Conservation (phyloP, 2,113 vertebrate genomes). For the Anhinga anhinga region DNA sequence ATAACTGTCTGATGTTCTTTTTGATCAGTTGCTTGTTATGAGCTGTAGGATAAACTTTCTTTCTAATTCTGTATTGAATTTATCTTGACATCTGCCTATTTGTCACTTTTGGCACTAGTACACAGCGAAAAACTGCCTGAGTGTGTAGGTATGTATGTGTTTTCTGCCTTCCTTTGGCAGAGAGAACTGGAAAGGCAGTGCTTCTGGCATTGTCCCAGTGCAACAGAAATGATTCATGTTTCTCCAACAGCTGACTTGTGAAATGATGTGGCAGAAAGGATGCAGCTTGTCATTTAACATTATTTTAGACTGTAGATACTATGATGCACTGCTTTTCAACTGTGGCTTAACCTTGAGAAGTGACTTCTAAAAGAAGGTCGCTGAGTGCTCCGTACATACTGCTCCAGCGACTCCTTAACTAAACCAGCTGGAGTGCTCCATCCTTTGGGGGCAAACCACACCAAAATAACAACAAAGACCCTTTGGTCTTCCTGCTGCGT, state of each 20-base stretch:
- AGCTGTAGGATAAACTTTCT: neutral
- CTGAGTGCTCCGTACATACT: accelerated
- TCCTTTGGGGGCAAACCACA: neutral
- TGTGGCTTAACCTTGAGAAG: neutral
- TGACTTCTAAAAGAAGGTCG: neutral
- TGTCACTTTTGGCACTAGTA: neutral
- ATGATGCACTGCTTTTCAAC: neutral
- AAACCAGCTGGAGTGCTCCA: neutral
- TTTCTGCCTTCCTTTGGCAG: neutral
- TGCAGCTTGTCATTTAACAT: neutral
- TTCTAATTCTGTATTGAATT: neutral
- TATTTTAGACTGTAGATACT: neutral
- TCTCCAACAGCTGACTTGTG: neutral
- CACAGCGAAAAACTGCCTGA: neutral
- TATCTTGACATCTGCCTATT: neutral
- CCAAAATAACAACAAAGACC: neutral
- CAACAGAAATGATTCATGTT: neutral
- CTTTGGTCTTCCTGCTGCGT: neutral
- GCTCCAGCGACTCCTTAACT: neutral
- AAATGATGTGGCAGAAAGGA: neutral
- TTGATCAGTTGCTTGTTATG: neutral
- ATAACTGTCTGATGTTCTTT: neutral
- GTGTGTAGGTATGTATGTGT: neutral
- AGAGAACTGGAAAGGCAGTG: neutral
- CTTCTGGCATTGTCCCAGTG: neutral